Percentiles rank a stretch among this genome's conserved stretches.
phyloP scores from a whole-genome alignment of 2,888 invertebrate species.

The Galerucella calmariensis region DNA sequence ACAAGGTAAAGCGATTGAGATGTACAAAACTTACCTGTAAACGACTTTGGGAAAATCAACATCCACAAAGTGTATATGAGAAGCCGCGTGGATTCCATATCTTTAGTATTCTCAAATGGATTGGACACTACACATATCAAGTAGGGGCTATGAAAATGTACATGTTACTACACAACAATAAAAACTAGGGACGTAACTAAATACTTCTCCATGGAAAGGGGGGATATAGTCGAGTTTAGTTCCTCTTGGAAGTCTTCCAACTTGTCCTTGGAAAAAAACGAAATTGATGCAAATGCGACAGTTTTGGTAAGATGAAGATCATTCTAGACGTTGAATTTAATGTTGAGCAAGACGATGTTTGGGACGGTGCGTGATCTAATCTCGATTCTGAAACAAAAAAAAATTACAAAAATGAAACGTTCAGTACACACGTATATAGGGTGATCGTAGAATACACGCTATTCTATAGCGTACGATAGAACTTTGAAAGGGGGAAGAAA shows the following conservation, averaged over 20 bases:
- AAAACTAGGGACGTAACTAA: slow-evolving; percentile 9
- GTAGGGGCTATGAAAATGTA: slow-evolving; percentile 43
- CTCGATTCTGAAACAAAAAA: not conserved
- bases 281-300: not conserved
- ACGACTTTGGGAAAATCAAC: slow-evolving; percentile 49
- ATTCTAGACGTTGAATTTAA: not conserved
- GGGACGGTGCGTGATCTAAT: slow-evolving; percentile 1
- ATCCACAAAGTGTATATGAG: slow-evolving; percentile 51
- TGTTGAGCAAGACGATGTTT: not conserved
- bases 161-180: slow-evolving; percentile 35
- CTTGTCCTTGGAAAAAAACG: not conserved
- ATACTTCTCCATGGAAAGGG: not conserved
- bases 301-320: not conserved
- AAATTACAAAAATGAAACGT: not conserved
- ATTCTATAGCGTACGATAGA: too few relatives aligned
- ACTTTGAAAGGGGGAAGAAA: too few relatives aligned
- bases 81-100: slow-evolving; percentile 46
- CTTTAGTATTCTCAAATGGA: slow-evolving; percentile 28
- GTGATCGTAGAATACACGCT: too few relatives aligned
- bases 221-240: not conserved
- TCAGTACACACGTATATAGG: too few relatives aligned
- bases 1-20: not conserved
- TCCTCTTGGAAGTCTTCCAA: not conserved
- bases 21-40: slow-evolving; percentile 45
- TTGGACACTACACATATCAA: slow-evolving; percentile 38